Base-by-base conservation (phyloP, 2,797 vertebrate species). In the Denticeps clupeoides region DNA sequence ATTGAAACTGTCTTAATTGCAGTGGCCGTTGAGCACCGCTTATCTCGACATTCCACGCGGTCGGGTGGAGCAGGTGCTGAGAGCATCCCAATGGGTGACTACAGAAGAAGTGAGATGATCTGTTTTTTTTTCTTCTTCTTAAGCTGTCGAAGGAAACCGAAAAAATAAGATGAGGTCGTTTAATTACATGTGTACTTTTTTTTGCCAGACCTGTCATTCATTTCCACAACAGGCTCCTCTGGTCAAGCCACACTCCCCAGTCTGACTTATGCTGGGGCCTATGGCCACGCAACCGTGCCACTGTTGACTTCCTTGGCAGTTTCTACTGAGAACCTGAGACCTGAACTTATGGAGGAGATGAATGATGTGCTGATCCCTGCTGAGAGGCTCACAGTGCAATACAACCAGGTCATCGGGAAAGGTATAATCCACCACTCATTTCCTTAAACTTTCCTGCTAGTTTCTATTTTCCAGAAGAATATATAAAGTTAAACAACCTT, bases 351-450 rank as follows among this genome's bases (percentile, higher is more conserved):
- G 49, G 87, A 91, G 16, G 90, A 97, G 53, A 93, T 99, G 64
- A 95, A 92, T 72, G 90, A 94, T 18, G 86, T 97, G 53, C 79
- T 99, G 54, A 93, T 99, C 65, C 86, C 89, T 0, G 72, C 87
- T 2, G 81, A 88, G 8, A 76, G 48, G 58, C 84, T 99, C 15
- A 27, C 80, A 47, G 80, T 83, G 22, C 86, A 91, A 51, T 72
- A 80, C 4, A 77, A 81, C 45, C 82, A 57, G 64, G 72, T 96
- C 62, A 95, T 99, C 6, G 95, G 95, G 66, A 96, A 89, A 88
- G 95, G 95, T 91, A 41, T 8, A 27, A 29, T n/a, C 4, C 27
- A 2, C 29, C 5, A n/a, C n/a, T 10, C 2, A 27, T 27, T 27
- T 26, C 26, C 25, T 3, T 9, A 8, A 26, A 9, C 7, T 26